Base-by-base conservation (phyloP, 1,140 invertebrate species). In the Scaptomyza pallida region DNA sequence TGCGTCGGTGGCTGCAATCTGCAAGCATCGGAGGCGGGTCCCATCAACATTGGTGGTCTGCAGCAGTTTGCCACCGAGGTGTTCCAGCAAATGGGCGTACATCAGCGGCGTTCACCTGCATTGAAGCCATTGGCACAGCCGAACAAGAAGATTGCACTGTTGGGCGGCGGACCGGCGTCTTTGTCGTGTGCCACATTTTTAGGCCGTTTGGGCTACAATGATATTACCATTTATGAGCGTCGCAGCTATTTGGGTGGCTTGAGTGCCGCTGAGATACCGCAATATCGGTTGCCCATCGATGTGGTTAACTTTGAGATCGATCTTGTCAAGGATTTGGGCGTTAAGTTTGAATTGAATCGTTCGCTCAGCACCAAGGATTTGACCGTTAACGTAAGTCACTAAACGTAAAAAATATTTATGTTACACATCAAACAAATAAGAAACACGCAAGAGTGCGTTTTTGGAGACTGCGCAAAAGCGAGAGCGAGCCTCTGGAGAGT, bases 1-100 rank as follows among this genome's bases (percentile, higher is more conserved):
- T 99, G 99, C 91, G 98, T 99, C 2, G 98, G 98, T 0, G 97
- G 98, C 0, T 99, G 99, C 91, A 99, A 99, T 92, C 92, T 99
- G 1, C 95, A 97, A 81, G 98, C 98, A 0, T 94, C 95, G 3
- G 98, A 99, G 91, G 98, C 99, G 92, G 98, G 98, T 0, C 95
- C 98, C 0, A 99, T 99, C 68, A 99, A 99, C 89, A 99, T 99
- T 88, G 98, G 98, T 0, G 98, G 98, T 0, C 93, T 99, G 5
- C 98, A 99, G 92, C 98, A 99, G 81, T 99, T 98, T 93, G 98
- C 98, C 43, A 96, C 97, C 17, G 98, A 99, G 86, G 93, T 97
- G 16, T 99, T 99, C 90, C 98, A 97, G 92, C 94, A 95, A 88
- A 99, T 99, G 98, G 95, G 95, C 8, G 95, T 99, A 2, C 94